Evolutionary conservation across 1,140 invertebrate genomes (phyloP).

Genomic region (Eulimnadia texana): DNA sequence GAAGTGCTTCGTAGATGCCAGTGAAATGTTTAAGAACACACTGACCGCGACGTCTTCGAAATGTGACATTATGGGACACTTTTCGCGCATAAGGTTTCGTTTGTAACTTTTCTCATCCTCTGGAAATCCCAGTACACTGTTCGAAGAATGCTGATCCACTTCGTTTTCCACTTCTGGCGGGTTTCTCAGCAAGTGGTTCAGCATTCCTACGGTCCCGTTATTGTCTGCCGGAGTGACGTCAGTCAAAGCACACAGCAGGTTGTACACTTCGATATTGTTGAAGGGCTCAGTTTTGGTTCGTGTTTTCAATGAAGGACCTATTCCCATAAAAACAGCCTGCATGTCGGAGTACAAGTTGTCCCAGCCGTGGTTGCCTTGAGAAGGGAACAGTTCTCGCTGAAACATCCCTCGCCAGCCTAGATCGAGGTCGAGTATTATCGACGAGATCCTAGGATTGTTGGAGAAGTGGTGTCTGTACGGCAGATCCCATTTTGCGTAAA

Average conservation of each 20-base stretch:
- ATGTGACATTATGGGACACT: neutral
- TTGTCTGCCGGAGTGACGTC: conserved; percentile 28
- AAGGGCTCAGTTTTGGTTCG: conserved; percentile 24
- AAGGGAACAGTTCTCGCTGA: neutral
- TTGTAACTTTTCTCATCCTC: neutral
- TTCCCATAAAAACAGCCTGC: conserved; percentile 31
- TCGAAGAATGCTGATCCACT: too few species aligned
- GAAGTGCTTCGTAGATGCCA: neutral
- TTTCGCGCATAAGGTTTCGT: neutral
- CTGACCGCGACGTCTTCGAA: too few species aligned
- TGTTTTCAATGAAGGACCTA: conserved; percentile 30
- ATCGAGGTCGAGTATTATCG: conserved; percentile 9
- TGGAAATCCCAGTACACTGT: neutral
- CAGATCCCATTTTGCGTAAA: conserved; percentile 5
- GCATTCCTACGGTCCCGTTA: conserved; percentile 25
- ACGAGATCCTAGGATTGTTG: neutral
- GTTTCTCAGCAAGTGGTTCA: conserved; percentile 16
- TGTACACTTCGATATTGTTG: conserved; percentile 33
- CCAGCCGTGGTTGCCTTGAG: conserved; percentile 5
- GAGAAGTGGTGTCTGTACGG: conserved; percentile 6
- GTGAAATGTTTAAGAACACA: neutral
- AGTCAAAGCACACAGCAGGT: conserved; percentile 31
- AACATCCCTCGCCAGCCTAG: neutral
- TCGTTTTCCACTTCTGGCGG: neutral
- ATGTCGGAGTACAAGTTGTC: conserved; percentile 18